These are phyloP conservation scores for Elephantulus edwardii DNA, from an alignment of 2,113 vertebrate species.

Conservation along the genomic window DNA sequence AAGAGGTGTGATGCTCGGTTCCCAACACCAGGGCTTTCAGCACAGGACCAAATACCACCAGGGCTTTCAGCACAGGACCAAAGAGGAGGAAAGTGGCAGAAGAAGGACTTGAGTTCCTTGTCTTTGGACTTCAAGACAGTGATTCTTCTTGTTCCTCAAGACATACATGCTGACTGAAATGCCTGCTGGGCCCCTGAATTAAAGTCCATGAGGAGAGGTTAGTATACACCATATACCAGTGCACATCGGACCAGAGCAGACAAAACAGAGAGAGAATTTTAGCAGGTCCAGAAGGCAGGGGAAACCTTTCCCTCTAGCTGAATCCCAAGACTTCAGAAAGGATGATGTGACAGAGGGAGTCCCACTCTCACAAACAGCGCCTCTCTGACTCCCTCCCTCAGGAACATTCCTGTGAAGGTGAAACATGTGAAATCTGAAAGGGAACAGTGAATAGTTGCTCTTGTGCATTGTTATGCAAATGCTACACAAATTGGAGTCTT, in stretches of 20 bases:
- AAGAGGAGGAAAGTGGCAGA: background rate
- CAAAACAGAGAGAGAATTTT: background rate
- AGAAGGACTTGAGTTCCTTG: background rate
- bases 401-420: conserved; percentile 74
- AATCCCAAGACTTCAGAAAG: background rate
- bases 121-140: background rate
- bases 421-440: conserved; percentile 71
- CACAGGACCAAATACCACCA: too few relatives aligned
- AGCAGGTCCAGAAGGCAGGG: background rate
- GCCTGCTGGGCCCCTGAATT: too few relatives aligned
- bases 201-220: background rate
- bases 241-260: fast-evolving
- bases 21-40: too few relatives aligned
- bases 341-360: background rate
- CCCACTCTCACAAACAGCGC: background rate
- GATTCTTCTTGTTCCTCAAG: background rate
- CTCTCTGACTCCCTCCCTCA: conserved; percentile 25
- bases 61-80: too few relatives aligned
- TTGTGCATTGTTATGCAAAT: conserved; percentile 83
- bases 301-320: background rate
- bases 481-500: conserved; percentile 76
- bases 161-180: background rate
- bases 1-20: too few relatives aligned
- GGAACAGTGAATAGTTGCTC: conserved; percentile 72
- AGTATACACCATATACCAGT: background rate